Base-by-base conservation (phyloP, 2,888 invertebrate genomes). In the Ormyrus rosae region DNA sequence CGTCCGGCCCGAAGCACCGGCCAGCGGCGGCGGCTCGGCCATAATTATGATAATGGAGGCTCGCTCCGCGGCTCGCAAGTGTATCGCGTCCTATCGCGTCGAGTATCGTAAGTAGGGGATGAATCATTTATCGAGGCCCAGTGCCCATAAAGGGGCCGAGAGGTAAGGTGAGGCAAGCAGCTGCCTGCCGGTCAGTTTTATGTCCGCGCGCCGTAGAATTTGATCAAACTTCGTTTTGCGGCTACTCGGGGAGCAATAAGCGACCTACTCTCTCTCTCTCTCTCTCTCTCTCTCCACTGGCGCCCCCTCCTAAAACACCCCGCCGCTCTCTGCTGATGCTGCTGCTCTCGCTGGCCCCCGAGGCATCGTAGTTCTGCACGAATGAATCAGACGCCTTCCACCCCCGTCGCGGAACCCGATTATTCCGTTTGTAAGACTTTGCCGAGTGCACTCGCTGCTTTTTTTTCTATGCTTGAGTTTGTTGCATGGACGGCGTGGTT, bases 171-270 rank as follows among this genome's bases (percentile, higher is more conserved):
- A 85, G 85, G 75, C 81, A 76, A 76, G 77, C 73, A 45, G 73
- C 79, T 76, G 78, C 71, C 79, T 79, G 83, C 81, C 86, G 90
- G 91, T 91, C 91, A 91, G 91, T 91, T 91, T 91, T 91, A 91
- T 90, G 90, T 88, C 86, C 85, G 88, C 88, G 88, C 87, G 88
- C 88, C 88, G 89, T 90, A 89, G 90, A 91, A 91, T 91, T 90
- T 91, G 91, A 91, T 91, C 90, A 91, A 91, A 91, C 88, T 91
- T 89, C 89, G 89, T 89, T 91, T 91, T 90, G 91, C 90, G 90
- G 89, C 86, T 89, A 90, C 91, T 91, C 89, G 88, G 91, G 91
- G 91, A 91, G 91, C 88, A 90, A 90, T 91, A 90, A 90, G 90
- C 83, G 84, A 83, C 83, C 84, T 83, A 81, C 60, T 45, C 34